Evolutionary conservation across 2,888 invertebrate genomes (phyloP), one percentile per base, ranked within the genome.

Genomic region (Pyrocoelia pectoralis): DNA sequence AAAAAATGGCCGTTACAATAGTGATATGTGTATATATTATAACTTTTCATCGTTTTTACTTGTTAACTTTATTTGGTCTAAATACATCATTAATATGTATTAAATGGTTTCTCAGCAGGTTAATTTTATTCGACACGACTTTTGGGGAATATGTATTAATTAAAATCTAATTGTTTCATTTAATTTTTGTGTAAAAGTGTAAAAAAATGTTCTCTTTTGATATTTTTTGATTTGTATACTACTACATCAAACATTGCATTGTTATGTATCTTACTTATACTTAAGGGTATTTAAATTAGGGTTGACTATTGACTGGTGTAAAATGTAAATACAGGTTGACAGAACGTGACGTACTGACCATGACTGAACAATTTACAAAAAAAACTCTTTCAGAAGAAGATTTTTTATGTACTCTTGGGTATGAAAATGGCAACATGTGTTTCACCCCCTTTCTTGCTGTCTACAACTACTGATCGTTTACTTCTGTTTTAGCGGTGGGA

Each of bases 401-500:
- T 78, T 84, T 84, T 83, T 66, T 66, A 66, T 78, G 78, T 46
- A 46, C 46, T 79, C 78, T 77, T 76, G 77, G 73, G 67, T 67
- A 70, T 61, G 70, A 70, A 70, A 66, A 66, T 73, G 76, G 78
- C 81, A 80, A 82, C 84, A 82, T 84, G 65, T 55, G 58, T 65
- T 41, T 65, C 65, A 65, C 79, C 84, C 83, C 85, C 86, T 86
- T 84, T 85, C 83, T 80, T 80, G 79, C 84, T 70, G 71, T 74
- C 76, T 74, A 71, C 78, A 77, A 82, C 87, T 88, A 89, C 89
- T 89, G 89, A 89, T 89, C 86, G 86, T 86, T 87, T 88, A 87
- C 89, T 88, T 92, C 87, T 91, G 91, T 92, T 92, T 90, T 92
- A 92, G 94, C 92, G 88, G 89, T 88, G 93, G 94, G 91, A 92